phyloP scores from a whole-genome alignment of 2,888 invertebrate genomes.

The Oegoconia quadripuncta region DNA sequence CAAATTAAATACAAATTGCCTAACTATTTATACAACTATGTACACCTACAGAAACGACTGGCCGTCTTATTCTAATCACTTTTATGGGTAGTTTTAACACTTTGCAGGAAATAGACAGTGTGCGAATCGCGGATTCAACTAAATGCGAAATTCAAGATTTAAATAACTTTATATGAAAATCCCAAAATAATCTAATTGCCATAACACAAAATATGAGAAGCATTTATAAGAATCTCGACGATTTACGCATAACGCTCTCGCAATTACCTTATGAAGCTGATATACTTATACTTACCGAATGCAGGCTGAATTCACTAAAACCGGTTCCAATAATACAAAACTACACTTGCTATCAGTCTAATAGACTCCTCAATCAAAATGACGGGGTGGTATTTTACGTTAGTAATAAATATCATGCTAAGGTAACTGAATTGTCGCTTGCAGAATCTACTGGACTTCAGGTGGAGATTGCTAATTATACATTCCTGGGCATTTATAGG shows the following conservation, averaged over 20 bases:
- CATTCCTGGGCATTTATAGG: neutral
- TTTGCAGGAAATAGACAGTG: neutral
- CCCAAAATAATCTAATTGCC: neutral
- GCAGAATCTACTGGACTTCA: neutral
- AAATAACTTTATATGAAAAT: neutral
- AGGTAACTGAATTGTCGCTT: neutral
- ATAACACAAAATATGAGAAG: conserved; percentile 1
- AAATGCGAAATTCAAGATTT: neutral
- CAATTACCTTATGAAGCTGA: neutral
- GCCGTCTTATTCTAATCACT: neutral
- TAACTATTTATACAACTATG: neutral
- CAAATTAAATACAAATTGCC: neutral
- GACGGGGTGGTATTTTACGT: neutral
- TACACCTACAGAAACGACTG: neutral
- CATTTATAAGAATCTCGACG: neutral
- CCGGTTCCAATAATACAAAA: neutral
- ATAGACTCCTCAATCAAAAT: neutral
- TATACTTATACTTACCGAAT: conserved; percentile 1
- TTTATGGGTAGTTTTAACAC: neutral
- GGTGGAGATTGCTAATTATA: neutral
- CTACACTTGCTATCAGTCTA: neutral
- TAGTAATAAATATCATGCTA: neutral
- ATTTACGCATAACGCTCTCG: neutral
- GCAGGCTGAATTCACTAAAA: neutral
- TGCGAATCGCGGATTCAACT: neutral